Percentiles rank a stretch among this genome's conserved stretches.
Conservation (phyloP, 2,888 invertebrate species). For the Caenorhabditis sp. region DNA sequence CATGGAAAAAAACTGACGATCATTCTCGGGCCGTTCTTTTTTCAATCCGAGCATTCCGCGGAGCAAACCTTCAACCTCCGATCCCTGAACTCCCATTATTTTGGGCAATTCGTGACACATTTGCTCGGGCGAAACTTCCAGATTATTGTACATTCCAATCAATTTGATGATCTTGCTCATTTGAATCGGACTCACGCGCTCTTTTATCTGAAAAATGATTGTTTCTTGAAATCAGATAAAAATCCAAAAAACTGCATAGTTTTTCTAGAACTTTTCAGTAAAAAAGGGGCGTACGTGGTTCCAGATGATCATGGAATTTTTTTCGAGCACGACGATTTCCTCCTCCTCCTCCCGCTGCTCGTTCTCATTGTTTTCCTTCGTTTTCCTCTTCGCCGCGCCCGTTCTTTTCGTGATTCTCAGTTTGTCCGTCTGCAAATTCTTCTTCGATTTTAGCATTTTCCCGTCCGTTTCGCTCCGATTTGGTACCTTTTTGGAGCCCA, state of each 20-base stretch:
- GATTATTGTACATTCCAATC: neutral
- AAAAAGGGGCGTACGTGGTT: neutral
- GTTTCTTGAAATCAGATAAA: neutral
- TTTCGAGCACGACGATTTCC: constrained; percentile 7
- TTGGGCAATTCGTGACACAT: constrained; percentile 1
- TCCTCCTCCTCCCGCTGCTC: neutral
- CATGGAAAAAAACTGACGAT: neutral
- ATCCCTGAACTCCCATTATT: neutral
- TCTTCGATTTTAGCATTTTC: too few relatives aligned
- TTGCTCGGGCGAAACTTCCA: constrained; percentile 6
- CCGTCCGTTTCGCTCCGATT: too few relatives aligned
- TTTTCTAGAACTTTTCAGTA: too few relatives aligned
- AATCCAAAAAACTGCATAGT: too few relatives aligned
- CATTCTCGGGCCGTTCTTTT: constrained; percentile 17
- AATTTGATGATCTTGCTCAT: neutral
- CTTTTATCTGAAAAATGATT: constrained; percentile 7
- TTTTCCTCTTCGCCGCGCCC: neutral
- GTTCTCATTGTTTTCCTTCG: too few relatives aligned
- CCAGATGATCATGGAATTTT: constrained; percentile 7
- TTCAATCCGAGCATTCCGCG: constrained; percentile 1
- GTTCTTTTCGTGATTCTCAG: neutral
- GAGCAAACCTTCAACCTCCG: constrained; percentile 1
- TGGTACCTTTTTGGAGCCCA: too few relatives aligned
- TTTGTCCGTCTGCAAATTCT: constrained; percentile 18
- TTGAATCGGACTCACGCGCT: neutral